Evolutionary conservation across 2,113 vertebrate genomes (phyloP).

Genomic region (Isurus oxyrinchus): DNA sequence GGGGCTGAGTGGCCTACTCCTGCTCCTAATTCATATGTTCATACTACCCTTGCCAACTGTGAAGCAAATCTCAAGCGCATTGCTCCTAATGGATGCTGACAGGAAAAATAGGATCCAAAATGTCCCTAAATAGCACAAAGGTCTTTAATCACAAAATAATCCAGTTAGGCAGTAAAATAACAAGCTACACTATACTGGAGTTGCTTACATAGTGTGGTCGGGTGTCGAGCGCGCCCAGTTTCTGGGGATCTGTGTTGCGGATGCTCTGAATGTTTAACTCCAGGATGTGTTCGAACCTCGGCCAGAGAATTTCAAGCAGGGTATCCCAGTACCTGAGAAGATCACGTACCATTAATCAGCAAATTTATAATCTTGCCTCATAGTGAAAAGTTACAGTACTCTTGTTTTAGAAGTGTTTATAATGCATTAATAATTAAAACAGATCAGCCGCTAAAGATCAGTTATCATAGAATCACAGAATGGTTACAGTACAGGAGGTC

Average conservation of each 20-base stretch:
- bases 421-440: background rate
- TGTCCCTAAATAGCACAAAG: background rate
- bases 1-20: too few species aligned
- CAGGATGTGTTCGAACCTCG: conserved; percentile 78
- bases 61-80: background rate
- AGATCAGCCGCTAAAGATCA: background rate
- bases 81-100: background rate
- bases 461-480: too few species aligned
- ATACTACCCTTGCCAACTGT: background rate
- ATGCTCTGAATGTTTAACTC: conserved; percentile 90
- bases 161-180: background rate
- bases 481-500: too few species aligned
- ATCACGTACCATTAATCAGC: background rate
- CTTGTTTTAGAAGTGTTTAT: background rate
- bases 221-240: conserved; percentile 76
- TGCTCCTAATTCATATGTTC: too few species aligned
- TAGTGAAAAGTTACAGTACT: background rate
- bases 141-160: background rate
- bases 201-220: conserved; percentile 76
- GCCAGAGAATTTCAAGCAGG: conserved; percentile 77
- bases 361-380: background rate
- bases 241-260: conserved; percentile 81
- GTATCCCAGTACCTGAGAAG: conserved; percentile 81
- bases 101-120: background rate
- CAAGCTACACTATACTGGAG: background rate